phyloP scores from a whole-genome alignment of 2,888 invertebrate genomes.

The Pedicia rivosa region DNA sequence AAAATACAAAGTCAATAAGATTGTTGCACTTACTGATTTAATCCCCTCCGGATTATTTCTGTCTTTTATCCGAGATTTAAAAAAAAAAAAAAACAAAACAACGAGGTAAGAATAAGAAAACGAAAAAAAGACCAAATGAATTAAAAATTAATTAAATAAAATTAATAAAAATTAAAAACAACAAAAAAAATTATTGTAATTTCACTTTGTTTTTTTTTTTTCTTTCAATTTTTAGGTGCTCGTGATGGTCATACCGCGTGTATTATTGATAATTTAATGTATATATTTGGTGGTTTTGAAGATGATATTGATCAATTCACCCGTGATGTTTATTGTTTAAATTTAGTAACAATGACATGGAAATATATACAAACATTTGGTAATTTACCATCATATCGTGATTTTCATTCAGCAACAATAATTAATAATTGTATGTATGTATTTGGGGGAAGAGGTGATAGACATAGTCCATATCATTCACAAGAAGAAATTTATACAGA shows the following conservation, averaged over 20 bases:
- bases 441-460: slow-evolving; percentile 77
- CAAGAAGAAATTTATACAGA: slow-evolving; percentile 64
- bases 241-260: slow-evolving; percentile 88
- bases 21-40: too few relatives aligned
- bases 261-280: slow-evolving; percentile 62
- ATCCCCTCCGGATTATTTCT: too few relatives aligned
- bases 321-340: slow-evolving; percentile 56
- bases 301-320: slow-evolving; percentile 68
- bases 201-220: too few relatives aligned
- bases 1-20: too few relatives aligned
- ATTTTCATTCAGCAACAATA: slow-evolving; percentile 77
- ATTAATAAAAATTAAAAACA: too few relatives aligned
- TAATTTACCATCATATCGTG: slow-evolving; percentile 52
- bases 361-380: slow-evolving; percentile 44
- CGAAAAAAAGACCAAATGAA: too few relatives aligned
- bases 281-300: slow-evolving; percentile 83
- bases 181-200: too few relatives aligned
- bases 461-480: slow-evolving; percentile 43
- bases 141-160: too few relatives aligned
- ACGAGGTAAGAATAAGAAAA: too few relatives aligned
- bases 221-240: too few relatives aligned
- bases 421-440: slow-evolving; percentile 68
- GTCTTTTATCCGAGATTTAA: too few relatives aligned
- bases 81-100: too few relatives aligned
- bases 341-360: slow-evolving; percentile 62